Conservation (phyloP, 2,797 vertebrate genomes). For the Microcaecilia unicolor region DNA sequence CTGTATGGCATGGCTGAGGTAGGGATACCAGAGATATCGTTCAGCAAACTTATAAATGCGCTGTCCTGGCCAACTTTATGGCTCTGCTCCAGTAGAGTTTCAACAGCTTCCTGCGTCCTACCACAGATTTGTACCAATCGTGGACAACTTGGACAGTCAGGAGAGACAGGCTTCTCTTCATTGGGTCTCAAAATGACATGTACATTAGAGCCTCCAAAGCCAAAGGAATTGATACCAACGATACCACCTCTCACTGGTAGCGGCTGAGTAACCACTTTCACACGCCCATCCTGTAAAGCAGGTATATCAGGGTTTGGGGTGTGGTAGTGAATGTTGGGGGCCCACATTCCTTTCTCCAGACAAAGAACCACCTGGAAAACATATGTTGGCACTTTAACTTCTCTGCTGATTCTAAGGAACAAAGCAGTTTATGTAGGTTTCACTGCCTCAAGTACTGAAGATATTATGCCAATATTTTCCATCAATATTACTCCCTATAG, state of each 20-base stretch:
- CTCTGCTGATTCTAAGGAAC: not conserved
- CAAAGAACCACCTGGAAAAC: slow-evolving; percentile 85
- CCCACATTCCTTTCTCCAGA: slow-evolving; percentile 82
- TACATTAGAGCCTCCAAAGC: slow-evolving; percentile 91
- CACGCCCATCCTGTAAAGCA: slow-evolving; percentile 64
- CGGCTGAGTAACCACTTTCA: slow-evolving; percentile 72
- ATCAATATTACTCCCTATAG: too few species aligned
- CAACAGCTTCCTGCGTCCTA: slow-evolving; percentile 73
- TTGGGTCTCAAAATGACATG: slow-evolving; percentile 80
- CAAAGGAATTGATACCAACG: slow-evolving; percentile 86
- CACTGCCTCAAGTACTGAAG: too few species aligned
- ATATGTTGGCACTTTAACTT: too few species aligned
- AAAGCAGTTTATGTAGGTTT: not conserved
- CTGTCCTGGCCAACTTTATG: slow-evolving; percentile 43
- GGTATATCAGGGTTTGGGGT: slow-evolving; percentile 82
- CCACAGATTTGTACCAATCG: slow-evolving; percentile 75
- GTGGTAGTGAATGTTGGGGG: slow-evolving; percentile 84
- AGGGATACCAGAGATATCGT: slow-evolving; percentile 59
- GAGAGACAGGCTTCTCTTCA: slow-evolving; percentile 1
- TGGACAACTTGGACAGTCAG: slow-evolving; percentile 21
- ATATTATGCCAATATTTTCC: too few species aligned
- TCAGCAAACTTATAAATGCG: slow-evolving; percentile 70
- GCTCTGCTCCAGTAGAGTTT: slow-evolving; percentile 57
- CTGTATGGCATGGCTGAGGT: slow-evolving; percentile 72
- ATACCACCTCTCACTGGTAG: slow-evolving; percentile 69